Percentiles rank a stretch among this genome's conserved stretches.
Conservation (phyloP, 2,113 vertebrate species). For the Phyllopteryx taeniolatus region DNA sequence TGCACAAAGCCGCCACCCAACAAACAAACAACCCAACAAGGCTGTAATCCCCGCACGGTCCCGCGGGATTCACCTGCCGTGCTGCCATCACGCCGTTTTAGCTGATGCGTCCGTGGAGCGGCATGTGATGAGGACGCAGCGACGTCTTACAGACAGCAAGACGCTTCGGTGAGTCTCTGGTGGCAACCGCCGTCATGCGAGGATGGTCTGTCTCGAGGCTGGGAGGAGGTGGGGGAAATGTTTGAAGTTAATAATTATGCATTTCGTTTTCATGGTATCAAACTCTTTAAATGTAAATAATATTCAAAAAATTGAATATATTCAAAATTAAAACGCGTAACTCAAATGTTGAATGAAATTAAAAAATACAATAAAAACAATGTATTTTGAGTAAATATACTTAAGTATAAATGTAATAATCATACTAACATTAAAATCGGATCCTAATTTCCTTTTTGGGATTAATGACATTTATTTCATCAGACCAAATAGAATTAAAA, state of each 20-base stretch:
- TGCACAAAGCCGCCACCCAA: neutral
- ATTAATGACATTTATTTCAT: too few species aligned
- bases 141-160: neutral
- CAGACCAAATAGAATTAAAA: too few species aligned
- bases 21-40: slow-evolving; percentile 1
- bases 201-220: neutral
- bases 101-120: neutral
- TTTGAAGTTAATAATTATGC: too few species aligned
- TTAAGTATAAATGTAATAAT: too few species aligned
- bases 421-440: too few species aligned
- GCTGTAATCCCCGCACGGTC: neutral
- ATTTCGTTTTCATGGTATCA: neutral
- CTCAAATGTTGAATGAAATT: too few species aligned
- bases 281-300: neutral
- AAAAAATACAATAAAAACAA: neutral
- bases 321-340: too few species aligned
- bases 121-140: neutral
- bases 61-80: neutral
- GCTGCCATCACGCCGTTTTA: neutral
- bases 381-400: too few species aligned
- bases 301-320: too few species aligned
- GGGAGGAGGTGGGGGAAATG: neutral
- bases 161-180: neutral
- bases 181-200: neutral
- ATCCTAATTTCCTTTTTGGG: too few species aligned